Conservation (phyloP, 2,797 vertebrate genomes). For the Labeo calbasu region DNA sequence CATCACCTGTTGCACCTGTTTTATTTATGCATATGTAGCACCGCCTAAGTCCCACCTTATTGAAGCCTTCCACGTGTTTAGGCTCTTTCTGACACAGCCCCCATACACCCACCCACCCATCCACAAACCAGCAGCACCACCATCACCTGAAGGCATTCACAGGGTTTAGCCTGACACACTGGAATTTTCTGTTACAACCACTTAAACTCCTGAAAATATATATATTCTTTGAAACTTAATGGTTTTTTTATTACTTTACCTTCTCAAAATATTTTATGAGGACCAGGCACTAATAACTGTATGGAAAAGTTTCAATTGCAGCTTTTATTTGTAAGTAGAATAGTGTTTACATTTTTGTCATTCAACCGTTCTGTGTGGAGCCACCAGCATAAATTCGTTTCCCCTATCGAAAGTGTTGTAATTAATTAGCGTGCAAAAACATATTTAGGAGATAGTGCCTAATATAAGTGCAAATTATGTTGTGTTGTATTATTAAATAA, state of each 20-base stretch:
- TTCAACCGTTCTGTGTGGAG: background rate
- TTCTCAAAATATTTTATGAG: background rate
- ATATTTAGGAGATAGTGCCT: background rate
- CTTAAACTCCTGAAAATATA: background rate
- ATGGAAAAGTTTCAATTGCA: background rate
- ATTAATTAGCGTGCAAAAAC: background rate
- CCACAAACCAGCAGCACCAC: slow-evolving; percentile 39
- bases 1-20: slow-evolving; percentile 78
- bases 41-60: slow-evolving; percentile 74
- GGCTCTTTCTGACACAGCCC: slow-evolving; percentile 35
- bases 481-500: background rate
- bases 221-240: background rate
- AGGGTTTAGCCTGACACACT: slow-evolving; percentile 60
- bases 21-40: slow-evolving; percentile 74
- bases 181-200: slow-evolving; percentile 63
- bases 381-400: background rate
- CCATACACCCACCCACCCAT: slow-evolving; percentile 11
- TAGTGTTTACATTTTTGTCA: background rate
- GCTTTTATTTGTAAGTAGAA: background rate
- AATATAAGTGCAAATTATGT: background rate
- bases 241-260: background rate
- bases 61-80: slow-evolving; percentile 67
- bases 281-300: background rate
- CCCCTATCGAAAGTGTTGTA: background rate
- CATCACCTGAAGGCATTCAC: slow-evolving; percentile 62